Conservation (phyloP, 2,888 invertebrate genomes). For the Chymomyza fuscimana region DNA sequence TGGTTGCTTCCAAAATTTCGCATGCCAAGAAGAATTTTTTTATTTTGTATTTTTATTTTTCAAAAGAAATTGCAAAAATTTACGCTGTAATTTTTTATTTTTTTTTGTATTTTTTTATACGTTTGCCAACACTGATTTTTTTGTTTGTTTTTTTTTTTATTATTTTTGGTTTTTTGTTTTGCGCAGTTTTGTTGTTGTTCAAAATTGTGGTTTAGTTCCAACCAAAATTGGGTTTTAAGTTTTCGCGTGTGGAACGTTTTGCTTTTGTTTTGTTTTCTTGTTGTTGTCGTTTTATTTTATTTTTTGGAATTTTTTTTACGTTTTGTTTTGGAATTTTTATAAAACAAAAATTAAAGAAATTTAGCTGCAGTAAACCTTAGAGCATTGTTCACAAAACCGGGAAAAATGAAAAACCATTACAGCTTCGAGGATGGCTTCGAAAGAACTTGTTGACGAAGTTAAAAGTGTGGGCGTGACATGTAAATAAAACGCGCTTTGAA, state of each 20-base stretch:
- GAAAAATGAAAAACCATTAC: not conserved
- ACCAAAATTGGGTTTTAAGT: not conserved
- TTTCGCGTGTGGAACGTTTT: not conserved
- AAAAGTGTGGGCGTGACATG: not conserved
- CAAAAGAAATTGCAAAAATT: not conserved
- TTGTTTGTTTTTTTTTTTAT: not conserved
- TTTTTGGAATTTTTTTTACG: not conserved
- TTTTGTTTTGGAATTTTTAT: slow-evolving; percentile 1
- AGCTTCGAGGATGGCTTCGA: not conserved
- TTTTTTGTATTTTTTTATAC: not conserved
- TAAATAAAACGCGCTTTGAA: not conserved
- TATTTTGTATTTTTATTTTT: not conserved
- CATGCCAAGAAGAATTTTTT: not conserved
- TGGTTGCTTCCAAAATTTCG: not conserved
- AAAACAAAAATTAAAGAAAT: slow-evolving; percentile 1
- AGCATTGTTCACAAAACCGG: slow-evolving; percentile 3
- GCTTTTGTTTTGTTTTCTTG: not conserved
- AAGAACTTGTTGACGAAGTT: not conserved
- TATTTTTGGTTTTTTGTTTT: not conserved
- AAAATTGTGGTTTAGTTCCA: not conserved
- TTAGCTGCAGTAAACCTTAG: slow-evolving; percentile 2
- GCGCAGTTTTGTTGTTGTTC: not conserved
- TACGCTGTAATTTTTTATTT: not conserved
- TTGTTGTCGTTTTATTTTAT: not conserved
- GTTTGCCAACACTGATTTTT: not conserved